These are phyloP conservation scores for Ophioninae sp. DNA, from an alignment of 2,888 invertebrate genomes.

Conservation along the genomic window DNA sequence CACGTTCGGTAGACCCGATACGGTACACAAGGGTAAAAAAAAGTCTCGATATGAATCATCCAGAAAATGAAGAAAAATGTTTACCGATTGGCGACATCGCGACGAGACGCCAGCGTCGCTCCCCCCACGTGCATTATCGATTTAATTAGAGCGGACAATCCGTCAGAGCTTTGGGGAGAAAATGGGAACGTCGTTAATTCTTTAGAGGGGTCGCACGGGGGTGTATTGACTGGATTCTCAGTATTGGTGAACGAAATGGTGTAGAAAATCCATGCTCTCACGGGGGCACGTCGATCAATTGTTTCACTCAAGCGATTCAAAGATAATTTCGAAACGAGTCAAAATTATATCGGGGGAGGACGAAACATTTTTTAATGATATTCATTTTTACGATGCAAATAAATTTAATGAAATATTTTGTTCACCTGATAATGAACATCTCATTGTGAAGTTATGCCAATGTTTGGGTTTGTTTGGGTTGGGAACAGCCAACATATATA, in stretches of 20 bases:
- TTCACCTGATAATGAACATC: too few species aligned
- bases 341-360: too few species aligned
- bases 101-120: constrained; percentile 50
- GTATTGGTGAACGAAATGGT: background rate
- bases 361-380: too few species aligned
- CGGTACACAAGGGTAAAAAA: background rate
- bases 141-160: constrained; percentile 62
- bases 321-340: too few species aligned
- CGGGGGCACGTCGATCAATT: background rate
- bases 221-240: constrained; percentile 6
- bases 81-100: constrained; percentile 54
- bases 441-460: too few species aligned
- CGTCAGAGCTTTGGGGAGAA: constrained; percentile 14
- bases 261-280: background rate
- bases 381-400: too few species aligned
- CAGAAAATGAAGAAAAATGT: constrained; percentile 34
- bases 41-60: constrained; percentile 25
- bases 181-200: constrained; percentile 30
- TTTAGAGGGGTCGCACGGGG: background rate
- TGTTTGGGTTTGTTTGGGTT: too few species aligned
- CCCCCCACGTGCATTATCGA: constrained; percentile 61
- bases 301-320: background rate
- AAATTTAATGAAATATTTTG: too few species aligned
- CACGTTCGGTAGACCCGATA: background rate
- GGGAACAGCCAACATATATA: too few species aligned